phyloP scores from a whole-genome alignment of 2,888 invertebrate species.

The Notodonta dromedarius region DNA sequence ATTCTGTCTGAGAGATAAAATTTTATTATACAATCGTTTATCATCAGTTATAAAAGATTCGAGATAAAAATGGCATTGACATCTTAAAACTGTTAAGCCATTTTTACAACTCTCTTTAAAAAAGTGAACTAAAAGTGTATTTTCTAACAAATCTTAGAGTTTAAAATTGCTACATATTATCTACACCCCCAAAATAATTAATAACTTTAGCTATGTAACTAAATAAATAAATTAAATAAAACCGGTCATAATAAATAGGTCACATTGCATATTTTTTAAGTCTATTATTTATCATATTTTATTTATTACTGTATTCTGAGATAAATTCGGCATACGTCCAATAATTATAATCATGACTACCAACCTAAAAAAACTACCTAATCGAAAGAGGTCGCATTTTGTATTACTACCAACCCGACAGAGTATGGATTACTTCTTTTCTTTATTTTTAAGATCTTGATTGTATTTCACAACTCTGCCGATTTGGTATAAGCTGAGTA shows the following conservation, averaged over 20 bases:
- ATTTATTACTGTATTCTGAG: not conserved
- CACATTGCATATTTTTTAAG: not conserved
- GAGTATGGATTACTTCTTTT: slow-evolving; percentile 4
- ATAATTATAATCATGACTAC: not conserved
- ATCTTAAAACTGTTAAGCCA: slow-evolving; percentile 1
- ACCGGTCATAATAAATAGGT: not conserved
- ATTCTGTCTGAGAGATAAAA: not conserved
- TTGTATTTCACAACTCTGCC: slow-evolving; percentile 85
- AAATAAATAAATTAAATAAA: not conserved
- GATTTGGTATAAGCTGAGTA: slow-evolving; percentile 94
- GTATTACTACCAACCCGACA: not conserved
- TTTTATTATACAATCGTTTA: not conserved
- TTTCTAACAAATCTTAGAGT: not conserved
- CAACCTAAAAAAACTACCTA: not conserved
- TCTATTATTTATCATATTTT: no score
- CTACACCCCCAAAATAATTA: not conserved
- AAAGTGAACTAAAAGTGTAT: not conserved
- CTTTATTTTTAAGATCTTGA: slow-evolving; percentile 21
- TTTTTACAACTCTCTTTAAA: not conserved
- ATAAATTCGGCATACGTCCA: not conserved
- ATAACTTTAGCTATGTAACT: not conserved
- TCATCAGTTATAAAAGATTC: not conserved
- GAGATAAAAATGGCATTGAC: slow-evolving; percentile 2
- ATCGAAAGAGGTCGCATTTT: not conserved
- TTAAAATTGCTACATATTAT: not conserved